Evolutionary conservation across 2,797 vertebrate species (phyloP), one percentile per base, ranked within the genome.

Genomic region (Smutsia gigantea): DNA sequence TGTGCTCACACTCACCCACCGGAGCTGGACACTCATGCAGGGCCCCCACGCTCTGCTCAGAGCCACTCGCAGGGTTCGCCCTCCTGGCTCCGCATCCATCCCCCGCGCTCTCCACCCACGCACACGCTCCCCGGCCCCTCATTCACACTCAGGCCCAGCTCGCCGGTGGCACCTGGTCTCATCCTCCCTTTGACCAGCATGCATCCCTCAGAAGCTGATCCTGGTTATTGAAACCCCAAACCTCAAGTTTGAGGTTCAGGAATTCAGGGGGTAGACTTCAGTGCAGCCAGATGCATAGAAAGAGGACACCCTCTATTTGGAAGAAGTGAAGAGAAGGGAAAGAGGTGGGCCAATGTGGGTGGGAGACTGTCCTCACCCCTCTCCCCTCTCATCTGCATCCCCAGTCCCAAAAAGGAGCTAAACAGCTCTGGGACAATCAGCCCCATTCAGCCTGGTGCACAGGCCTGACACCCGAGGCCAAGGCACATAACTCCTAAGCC

Each of bases 1-100:
- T 75, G 34, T 51, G 5, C 49, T 72, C 66, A n/a, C 66, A 49
- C 87, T 95, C 81, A 66, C 96, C 92, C 29, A 11, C 85, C 27
- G 0, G 39, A n/a, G 12, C 85, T 1, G 42, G 42, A 19, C 5
- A 75, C 82, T 25, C 1, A 17, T 19, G 25, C 61, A 10, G 1
- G 82, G 42, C 53, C 4, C 18, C 63, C 27, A 0, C 29, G 25
- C 51, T 64, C 4, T 0, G 59, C 64, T 59, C 1, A 0, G 51
- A 29, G 39, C 84, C 13, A 77, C 59, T 17, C 2, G 66, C 74
- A 2, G 0, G 31, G 29, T 4, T n/a, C 1, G 69, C 90, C n/a
- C 39, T 7, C 34, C n/a, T 5, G 0, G 51, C 37, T n/a, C 53
- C 7, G 55, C 11, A 29, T 29, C 53, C 74, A 9, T 3, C 37